Base-by-base conservation (phyloP, 2,113 vertebrate species). In the Dromas ardeola region DNA sequence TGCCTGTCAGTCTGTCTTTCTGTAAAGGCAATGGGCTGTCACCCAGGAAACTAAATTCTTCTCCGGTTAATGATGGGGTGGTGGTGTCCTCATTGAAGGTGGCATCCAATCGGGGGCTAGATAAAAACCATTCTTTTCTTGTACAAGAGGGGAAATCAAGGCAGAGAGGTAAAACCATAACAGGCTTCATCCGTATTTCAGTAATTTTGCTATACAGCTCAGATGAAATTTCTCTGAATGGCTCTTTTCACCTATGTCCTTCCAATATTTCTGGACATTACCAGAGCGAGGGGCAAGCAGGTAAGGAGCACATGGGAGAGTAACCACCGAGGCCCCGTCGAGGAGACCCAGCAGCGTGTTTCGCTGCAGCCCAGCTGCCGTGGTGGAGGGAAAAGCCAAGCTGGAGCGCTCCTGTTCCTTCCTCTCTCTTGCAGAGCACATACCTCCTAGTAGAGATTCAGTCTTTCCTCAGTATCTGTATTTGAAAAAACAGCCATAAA, bases 361-460 rank as follows among this genome's bases (percentile, higher is more conserved):
- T 66, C 2, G 1, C 27, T 5, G 42, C 59, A 65, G n/a, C 42
- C 42, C 40, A 4, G 42, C n/a, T 72, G 42, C 49, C 2, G 4
- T 11, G 50, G 6, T 0, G 1, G 52, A 19, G 22, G 62, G 26
- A 34, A 62, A 55, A 61, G 23, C 38, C 21, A 5, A 56, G 26
- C 49, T 0, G 0, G 36, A 62, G 49, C 2, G 0, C 29, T 71
- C 15, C 56, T 20, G 36, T 53, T 30, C 12, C 16, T 6, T 69
- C 36, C 32, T 42, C 50, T 63, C 47, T 36, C 59, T 49, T 49
- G 61, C 66, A 36, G 21, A 61, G 40, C 29, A 13, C 47, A 2
- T 15, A 29, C 32, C 30, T 67, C 19, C 0, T 0, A 49, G 59
- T 23, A 19, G 61, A 69, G 74, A 61, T 43, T 30, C 2, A 30